phyloP scores from a whole-genome alignment of 2,113 vertebrate genomes.

The Micromys minutus region DNA sequence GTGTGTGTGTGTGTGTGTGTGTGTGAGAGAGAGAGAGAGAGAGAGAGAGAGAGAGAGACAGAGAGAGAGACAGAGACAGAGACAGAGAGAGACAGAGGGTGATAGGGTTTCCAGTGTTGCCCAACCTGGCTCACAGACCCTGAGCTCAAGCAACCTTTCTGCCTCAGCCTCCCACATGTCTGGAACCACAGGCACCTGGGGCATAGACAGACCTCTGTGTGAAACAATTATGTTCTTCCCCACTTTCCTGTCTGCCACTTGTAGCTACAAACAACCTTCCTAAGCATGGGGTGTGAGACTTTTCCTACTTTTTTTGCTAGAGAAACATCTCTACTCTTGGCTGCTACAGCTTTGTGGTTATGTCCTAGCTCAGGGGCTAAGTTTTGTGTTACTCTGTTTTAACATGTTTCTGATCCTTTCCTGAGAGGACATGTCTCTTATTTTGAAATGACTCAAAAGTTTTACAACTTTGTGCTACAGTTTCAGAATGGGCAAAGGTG shows the following conservation, averaged over 20 bases:
- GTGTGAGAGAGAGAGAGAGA: too few relatives aligned
- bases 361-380: not conserved
- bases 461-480: not conserved
- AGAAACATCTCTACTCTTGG: too few relatives aligned
- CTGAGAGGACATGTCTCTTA: not conserved
- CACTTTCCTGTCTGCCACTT: not conserved
- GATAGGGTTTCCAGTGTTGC: not conserved
- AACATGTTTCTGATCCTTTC: too few relatives aligned
- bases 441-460: not conserved
- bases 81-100: too few relatives aligned
- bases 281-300: not conserved
- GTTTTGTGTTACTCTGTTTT: too few relatives aligned
- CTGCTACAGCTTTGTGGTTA: not conserved
- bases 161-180: not conserved
- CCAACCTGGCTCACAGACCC: not conserved
- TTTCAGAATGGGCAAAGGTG: not conserved
- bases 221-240: too few relatives aligned
- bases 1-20: too few relatives aligned
- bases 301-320: not conserved
- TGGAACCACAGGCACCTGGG: too few relatives aligned
- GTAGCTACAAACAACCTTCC: not conserved
- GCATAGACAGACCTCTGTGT: not conserved
- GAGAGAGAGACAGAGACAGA: too few relatives aligned
- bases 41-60: too few relatives aligned
- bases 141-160: not conserved